These are phyloP conservation scores for Girardia tigrina DNA, from an alignment of 2,888 invertebrate species.

Conservation along the genomic window DNA sequence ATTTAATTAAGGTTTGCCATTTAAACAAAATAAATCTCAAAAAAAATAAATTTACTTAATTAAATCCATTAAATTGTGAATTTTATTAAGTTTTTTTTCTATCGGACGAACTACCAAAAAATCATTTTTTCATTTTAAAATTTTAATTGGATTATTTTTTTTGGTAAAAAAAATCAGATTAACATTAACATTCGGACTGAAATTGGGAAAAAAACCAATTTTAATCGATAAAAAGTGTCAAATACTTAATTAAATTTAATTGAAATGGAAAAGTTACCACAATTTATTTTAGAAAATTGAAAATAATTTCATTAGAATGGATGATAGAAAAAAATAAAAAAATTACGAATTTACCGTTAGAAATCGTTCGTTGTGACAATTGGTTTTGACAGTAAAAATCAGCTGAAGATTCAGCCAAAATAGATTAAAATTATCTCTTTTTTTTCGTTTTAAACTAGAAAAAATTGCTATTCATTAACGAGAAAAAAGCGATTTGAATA, in stretches of 20 bases:
- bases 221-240: neutral
- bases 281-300: neutral
- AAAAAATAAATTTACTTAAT: too few relatives aligned
- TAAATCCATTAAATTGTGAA: too few relatives aligned
- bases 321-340: neutral
- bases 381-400: neutral
- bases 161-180: neutral
- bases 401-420: neutral
- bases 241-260: neutral
- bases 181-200: neutral
- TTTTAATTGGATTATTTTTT: neutral
- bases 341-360: neutral
- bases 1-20: too few relatives aligned
- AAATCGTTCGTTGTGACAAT: neutral
- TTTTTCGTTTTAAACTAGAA: too few relatives aligned
- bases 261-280: neutral
- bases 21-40: too few relatives aligned
- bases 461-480: neutral
- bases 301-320: neutral
- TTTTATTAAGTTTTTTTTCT: too few relatives aligned
- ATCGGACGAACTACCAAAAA: too few relatives aligned
- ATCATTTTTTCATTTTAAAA: too few relatives aligned
- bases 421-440: neutral
- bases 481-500: neutral
- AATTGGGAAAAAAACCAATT: neutral